A percentile compares a stretch with the other conserved stretches of the same genome.
These are phyloP conservation scores for Branchellion lobata DNA, from an alignment of 2,888 invertebrate genomes.

Conservation along the genomic window DNA sequence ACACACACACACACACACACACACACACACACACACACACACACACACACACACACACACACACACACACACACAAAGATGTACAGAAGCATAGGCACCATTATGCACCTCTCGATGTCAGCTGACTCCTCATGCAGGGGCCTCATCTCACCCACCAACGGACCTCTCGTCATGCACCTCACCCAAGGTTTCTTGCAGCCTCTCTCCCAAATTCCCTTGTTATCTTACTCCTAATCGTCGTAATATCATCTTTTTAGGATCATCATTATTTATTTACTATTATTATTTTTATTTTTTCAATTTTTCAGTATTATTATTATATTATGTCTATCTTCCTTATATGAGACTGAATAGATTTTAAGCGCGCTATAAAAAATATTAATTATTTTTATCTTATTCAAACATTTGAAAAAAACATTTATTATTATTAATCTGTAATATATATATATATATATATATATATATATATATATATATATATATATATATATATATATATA, in stretches of 20 bases:
- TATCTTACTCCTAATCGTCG: not conserved
- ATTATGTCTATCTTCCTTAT: no score
- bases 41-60: slow-evolving; percentile 11
- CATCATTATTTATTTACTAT: not conserved
- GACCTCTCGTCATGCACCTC: slow-evolving; percentile 79
- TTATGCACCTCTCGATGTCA: slow-evolving; percentile 62
- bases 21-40: slow-evolving; percentile 30
- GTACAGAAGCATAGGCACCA: slow-evolving; percentile 58
- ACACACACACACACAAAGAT: slow-evolving; percentile 53
- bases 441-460: no score
- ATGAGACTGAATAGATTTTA: no score
- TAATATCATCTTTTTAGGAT: not conserved
- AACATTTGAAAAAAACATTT: no score
- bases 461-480: no score
- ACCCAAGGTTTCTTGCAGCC: slow-evolving; percentile 69
- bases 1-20: not conserved
- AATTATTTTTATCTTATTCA: no score
- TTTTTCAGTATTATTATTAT: no score
- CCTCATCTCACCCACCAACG: slow-evolving; percentile 80
- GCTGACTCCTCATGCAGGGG: slow-evolving; percentile 62
- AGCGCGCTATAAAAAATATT: no score
- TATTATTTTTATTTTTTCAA: not conserved
- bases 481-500: no score
- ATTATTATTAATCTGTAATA: no score
- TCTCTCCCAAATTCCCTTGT: not conserved